Conservation (phyloP, 2,113 vertebrate species). For the Struthio camelus region DNA sequence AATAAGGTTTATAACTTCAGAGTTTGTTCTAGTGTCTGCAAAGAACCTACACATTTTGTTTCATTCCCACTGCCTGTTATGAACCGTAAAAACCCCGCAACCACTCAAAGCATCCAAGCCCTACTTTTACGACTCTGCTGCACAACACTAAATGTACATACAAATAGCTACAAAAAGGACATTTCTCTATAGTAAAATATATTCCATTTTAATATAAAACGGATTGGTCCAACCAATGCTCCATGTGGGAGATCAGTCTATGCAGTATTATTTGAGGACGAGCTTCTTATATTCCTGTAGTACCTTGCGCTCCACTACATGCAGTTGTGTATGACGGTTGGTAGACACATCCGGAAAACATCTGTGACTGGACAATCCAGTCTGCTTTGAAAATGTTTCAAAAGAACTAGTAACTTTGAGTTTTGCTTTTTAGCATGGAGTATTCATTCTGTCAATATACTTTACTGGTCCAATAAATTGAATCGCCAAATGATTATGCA, state of each 20-base stretch:
- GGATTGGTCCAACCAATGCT: not conserved
- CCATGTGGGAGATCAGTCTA: fast-evolving
- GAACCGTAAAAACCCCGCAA: not conserved
- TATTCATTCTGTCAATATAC: not conserved
- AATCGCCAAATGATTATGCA: not conserved
- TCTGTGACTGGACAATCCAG: not conserved
- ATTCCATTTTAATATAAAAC: not conserved
- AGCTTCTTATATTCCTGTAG: not conserved
- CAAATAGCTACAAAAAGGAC: not conserved
- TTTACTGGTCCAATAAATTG: not conserved
- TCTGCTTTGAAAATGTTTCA: not conserved
- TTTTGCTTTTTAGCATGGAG: not conserved
- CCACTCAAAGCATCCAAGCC: not conserved
- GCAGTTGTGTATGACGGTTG: not conserved
- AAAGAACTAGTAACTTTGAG: not conserved
- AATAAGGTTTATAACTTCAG: not conserved
- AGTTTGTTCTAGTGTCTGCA: not conserved
- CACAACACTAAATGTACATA: not conserved
- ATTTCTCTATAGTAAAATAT: not conserved
- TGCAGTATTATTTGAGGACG: not conserved
- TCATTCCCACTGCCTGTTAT: not conserved
- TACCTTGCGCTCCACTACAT: not conserved
- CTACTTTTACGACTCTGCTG: not conserved
- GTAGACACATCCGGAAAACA: not conserved
- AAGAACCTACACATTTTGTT: not conserved